A percentile compares a stretch with the other conserved stretches of the same genome.
These are phyloP conservation scores for Orchestes rusci DNA, from an alignment of 2,888 invertebrate species.

Conservation along the genomic window DNA sequence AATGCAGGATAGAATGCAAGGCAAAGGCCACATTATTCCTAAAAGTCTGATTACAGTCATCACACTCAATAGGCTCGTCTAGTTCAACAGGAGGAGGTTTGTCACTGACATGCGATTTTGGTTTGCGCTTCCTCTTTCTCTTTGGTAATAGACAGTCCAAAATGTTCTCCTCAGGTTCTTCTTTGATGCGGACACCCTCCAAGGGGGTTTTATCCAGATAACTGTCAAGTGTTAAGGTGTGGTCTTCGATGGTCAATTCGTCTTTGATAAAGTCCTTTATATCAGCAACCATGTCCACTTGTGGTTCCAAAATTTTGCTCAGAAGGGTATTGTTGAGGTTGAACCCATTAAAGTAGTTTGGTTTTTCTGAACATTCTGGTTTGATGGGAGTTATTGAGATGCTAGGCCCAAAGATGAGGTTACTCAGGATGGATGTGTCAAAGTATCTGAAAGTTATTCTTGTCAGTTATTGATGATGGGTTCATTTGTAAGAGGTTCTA, in stretches of 20 bases:
- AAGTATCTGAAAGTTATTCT: constrained; percentile 31
- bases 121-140: constrained; percentile 10
- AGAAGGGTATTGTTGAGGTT: constrained; percentile 14
- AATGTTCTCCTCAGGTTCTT: constrained; percentile 22
- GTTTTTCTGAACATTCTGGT: constrained; percentile 11
- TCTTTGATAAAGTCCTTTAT: constrained; percentile 1
- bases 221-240: not conserved
- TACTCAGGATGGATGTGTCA: constrained; percentile 29
- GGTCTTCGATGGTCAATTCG: constrained; percentile 6
- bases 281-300: constrained; percentile 13
- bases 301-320: constrained; percentile 16
- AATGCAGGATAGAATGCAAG: constrained; percentile 36
- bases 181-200: constrained; percentile 4
- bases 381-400: constrained; percentile 28
- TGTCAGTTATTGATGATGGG: too few relatives aligned
- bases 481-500: too few relatives aligned
- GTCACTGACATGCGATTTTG: constrained; percentile 19
- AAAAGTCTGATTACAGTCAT: constrained; percentile 36
- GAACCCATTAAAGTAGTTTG: constrained; percentile 9
- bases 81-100: constrained; percentile 28
- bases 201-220: not conserved
- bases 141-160: constrained; percentile 23
- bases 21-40: constrained; percentile 37
- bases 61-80: constrained; percentile 40
- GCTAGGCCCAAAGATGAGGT: constrained; percentile 30